A percentile compares a stretch with the other conserved stretches of the same genome.
phyloP scores from a whole-genome alignment of 2,113 vertebrate species.

The Triplophysa tibetana region DNA sequence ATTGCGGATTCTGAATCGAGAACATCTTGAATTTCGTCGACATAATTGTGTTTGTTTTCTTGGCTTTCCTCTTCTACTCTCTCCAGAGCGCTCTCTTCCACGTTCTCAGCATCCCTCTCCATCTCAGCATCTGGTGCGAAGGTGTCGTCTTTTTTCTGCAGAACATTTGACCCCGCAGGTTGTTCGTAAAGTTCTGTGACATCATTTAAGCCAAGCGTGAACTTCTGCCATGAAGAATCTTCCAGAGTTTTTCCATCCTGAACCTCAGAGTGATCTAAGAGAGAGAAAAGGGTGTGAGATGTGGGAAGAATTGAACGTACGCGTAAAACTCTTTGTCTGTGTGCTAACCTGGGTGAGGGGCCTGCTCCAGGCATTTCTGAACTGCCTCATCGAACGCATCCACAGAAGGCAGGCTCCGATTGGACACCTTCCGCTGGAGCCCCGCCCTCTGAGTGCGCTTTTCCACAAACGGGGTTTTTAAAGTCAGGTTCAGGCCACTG shows the following conservation, averaged over 20 bases:
- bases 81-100: not conserved
- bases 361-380: slow-evolving; percentile 54
- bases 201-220: slow-evolving; percentile 64
- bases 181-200: slow-evolving; percentile 61
- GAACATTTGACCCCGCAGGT: slow-evolving; percentile 31
- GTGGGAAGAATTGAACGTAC: not conserved
- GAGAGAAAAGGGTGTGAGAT: not conserved
- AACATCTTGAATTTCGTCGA: not conserved
- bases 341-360: slow-evolving; percentile 47
- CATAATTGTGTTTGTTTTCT: not conserved
- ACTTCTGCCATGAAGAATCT: slow-evolving; percentile 57
- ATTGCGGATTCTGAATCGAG: slow-evolving; percentile 28
- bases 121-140: slow-evolving; percentile 7
- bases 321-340: not conserved
- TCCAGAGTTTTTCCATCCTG: slow-evolving; percentile 6
- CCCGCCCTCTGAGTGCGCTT: slow-evolving; percentile 35
- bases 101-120: not conserved
- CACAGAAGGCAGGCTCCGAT: slow-evolving; percentile 58
- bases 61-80: not conserved
- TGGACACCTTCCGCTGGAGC: slow-evolving; percentile 39
- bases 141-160: slow-evolving; percentile 52
- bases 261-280: slow-evolving; percentile 46
- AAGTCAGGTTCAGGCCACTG: slow-evolving; percentile 45
- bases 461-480: slow-evolving; percentile 48
- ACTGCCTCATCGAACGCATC: slow-evolving; percentile 70